A percentile compares a stretch with the other conserved stretches of the same genome.
Evolutionary conservation across 2,888 invertebrate species (phyloP).

Genomic region (Xanthia icteritia): DNA sequence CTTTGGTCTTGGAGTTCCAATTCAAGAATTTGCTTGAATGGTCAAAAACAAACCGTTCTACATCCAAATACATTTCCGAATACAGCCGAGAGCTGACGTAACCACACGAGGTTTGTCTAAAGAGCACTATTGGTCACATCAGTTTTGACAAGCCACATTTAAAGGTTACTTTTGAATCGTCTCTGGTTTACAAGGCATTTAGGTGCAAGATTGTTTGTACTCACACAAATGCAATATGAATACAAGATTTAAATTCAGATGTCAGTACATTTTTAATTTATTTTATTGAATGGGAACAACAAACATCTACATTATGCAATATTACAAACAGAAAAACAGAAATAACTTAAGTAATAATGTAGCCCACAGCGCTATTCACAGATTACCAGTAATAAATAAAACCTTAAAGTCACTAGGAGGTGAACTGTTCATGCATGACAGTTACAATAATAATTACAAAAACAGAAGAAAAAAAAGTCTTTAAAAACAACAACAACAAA

Average conservation of each 20-base stretch:
- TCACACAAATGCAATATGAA: not conserved
- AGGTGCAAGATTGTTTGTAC: not conserved
- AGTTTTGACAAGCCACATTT: constrained; percentile 4
- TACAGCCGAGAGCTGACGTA: constrained; percentile 36
- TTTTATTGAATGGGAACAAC: too few species aligned
- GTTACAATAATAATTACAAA: too few species aligned
- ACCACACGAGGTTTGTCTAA: constrained; percentile 21
- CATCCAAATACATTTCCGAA: constrained; percentile 19
- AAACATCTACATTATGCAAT: too few species aligned
- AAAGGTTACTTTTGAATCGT: constrained; percentile 18
- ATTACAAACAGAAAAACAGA: too few species aligned
- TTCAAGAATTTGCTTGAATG: constrained; percentile 16
- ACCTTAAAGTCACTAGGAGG: too few species aligned
- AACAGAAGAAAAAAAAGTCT: too few species aligned
- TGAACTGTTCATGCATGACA: too few species aligned
- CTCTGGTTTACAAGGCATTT: not conserved
- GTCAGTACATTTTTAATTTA: too few species aligned
- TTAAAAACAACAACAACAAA: too few species aligned
- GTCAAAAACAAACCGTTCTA: constrained; percentile 19
- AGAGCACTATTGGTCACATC: constrained; percentile 7
- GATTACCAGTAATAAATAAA: too few species aligned
- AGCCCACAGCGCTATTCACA: too few species aligned
- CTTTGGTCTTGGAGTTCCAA: constrained; percentile 19
- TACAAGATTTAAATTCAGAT: constrained; percentile 5
- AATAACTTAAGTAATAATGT: too few species aligned